A percentile compares a stretch with the other conserved stretches of the same genome.
phyloP scores from a whole-genome alignment of 2,113 vertebrate genomes.

The Malurus melanocephalus region DNA sequence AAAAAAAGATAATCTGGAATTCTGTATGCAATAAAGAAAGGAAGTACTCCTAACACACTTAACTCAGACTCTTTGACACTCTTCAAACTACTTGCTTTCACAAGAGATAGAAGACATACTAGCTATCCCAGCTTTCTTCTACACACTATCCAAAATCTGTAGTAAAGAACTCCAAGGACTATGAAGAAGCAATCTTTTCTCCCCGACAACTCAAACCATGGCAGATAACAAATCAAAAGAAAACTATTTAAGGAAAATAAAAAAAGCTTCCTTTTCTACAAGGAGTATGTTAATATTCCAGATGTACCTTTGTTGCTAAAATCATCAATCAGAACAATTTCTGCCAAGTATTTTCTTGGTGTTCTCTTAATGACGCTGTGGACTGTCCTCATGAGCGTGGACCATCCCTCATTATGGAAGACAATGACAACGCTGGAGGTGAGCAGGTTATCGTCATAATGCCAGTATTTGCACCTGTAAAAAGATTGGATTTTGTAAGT shows the following conservation, averaged over 20 bases:
- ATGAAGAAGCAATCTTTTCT: not conserved
- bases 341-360: slow-evolving; percentile 80
- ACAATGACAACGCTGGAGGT: slow-evolving; percentile 81
- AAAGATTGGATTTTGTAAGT: not conserved
- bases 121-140: not conserved
- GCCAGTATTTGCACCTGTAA: slow-evolving; percentile 83
- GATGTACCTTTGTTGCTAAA: slow-evolving; percentile 84
- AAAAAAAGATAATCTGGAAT: not conserved
- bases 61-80: not conserved
- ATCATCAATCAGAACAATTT: slow-evolving; percentile 85
- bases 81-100: not conserved
- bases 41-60: not conserved
- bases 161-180: not conserved
- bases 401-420: slow-evolving; percentile 86
- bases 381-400: slow-evolving; percentile 83
- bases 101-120: not conserved
- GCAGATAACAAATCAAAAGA: not conserved
- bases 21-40: not conserved
- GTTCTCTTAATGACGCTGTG: slow-evolving; percentile 86
- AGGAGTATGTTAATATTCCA: not conserved
- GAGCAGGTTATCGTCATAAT: slow-evolving; percentile 81
- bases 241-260: not conserved
- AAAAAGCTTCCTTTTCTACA: not conserved
- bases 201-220: not conserved
- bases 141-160: not conserved